Evolutionary conservation across 2,113 vertebrate species (phyloP), one percentile per base, ranked within the genome.

Genomic region (Toxotes jaculatrix): DNA sequence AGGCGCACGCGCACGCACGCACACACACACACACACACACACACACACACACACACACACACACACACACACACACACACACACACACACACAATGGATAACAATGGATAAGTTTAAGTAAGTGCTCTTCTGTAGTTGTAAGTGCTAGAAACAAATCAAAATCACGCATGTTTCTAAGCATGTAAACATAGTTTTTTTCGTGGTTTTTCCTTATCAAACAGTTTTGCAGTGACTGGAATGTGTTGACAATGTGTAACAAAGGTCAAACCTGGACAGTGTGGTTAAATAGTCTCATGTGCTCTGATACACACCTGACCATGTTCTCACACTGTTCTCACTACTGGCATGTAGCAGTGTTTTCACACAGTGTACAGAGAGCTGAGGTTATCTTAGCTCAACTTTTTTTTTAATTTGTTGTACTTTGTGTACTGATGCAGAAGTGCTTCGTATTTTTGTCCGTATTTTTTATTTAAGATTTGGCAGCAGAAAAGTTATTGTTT

Each of bases 281-380:
- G 32, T 27, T 64, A 5, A 40, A 57, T 38, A 27, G 4, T 66
- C 31, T 68, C 23, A 27, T 31, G 53, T 69, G 31, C 57, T 43
- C 47, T 55, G 43, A 73, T 31, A 74, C 45, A 69, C 75, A 85
- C 42, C 57, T 90, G 85, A 61, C 27, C 49, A n/a, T 55, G 23
- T 79, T 86, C 42, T 14, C 71, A 74, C 56, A 53, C 78, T n/a
- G 34, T 67, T 71, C 62, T 13, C n/a, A n/a, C n/a, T n/a, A n/a
- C n/a, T 67, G 31, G 36, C 16, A 38, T 40, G 14, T 12, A 56
- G 45, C 40, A 31, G 32, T 23, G 57, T 69, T 45, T 36, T 27
- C 4, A 2, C 31, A 62, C 32, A 11, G 7, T 32, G 61, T 13
- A 36, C 11, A 56, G 43, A 31, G 38, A 47, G 32, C 2, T 40